phyloP scores from a whole-genome alignment of 53 echinoderm and acorn worm species.

The Actinopyga echinites region DNA sequence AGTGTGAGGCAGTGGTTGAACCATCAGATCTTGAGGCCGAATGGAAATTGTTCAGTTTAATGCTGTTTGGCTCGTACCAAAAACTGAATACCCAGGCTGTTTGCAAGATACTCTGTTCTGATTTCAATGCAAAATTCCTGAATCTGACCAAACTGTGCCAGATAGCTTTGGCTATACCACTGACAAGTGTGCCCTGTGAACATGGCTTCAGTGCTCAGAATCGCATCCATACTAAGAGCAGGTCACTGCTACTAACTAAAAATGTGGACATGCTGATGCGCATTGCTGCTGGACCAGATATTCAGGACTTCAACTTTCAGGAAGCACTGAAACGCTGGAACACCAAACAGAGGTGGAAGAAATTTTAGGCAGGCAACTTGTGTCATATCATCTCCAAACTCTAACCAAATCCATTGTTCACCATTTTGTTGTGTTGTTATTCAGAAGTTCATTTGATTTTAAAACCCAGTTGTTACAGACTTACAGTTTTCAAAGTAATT shows the following conservation, averaged over 20 bases:
- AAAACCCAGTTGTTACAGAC: no score
- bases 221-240: constrained; percentile 1
- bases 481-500: no score
- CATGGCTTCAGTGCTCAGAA: constrained; percentile 9
- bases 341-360: neutral
- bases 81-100: neutral
- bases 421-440: no score
- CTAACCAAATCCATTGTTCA: no score
- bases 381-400: no score
- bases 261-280: neutral
- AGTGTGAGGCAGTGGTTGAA: neutral
- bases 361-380: neutral
- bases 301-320: neutral
- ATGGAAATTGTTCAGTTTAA: neutral
- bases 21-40: neutral
- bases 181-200: constrained; percentile 7
- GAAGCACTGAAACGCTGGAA: constrained; percentile 7
- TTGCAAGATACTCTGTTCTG: neutral
- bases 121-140: neutral
- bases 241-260: neutral
- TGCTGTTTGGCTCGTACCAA: constrained; percentile 12
- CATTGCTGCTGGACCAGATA: neutral
- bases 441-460: no score
- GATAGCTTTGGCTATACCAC: neutral
- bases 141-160: neutral